Evolutionary conservation across 1,140 invertebrate genomes (phyloP).

Genomic region (Heliconius melpomene): DNA sequence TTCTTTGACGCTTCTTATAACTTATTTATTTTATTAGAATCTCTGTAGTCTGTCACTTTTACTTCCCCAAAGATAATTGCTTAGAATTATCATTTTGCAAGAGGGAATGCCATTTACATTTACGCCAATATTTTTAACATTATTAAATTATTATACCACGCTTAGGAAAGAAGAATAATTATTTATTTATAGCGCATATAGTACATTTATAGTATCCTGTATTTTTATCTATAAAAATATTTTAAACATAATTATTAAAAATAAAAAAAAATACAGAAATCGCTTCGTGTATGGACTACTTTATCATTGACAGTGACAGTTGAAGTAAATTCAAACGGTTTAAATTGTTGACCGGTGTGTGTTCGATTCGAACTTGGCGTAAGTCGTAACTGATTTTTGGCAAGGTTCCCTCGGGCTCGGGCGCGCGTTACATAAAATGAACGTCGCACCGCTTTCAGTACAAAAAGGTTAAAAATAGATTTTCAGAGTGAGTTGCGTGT

Average conservation of each 20-base stretch:
- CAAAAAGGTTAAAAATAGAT: conserved; percentile 79
- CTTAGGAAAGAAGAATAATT: too few species aligned
- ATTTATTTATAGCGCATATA: too few species aligned
- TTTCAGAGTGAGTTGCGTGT: conserved; percentile 72
- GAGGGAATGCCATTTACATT: too few species aligned
- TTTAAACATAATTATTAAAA: not conserved
- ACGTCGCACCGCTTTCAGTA: conserved; percentile 60
- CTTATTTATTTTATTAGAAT: too few species aligned
- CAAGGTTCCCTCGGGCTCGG: conserved; percentile 70
- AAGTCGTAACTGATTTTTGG: conserved; percentile 69
- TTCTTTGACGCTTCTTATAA: too few species aligned
- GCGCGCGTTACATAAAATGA: conserved; percentile 71
- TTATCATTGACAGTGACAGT: conserved; percentile 42
- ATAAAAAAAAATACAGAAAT: not conserved
- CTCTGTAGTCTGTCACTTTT: too few species aligned
- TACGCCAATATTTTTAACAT: too few species aligned
- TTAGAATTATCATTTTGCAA: too few species aligned
- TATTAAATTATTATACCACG: too few species aligned
- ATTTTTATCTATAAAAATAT: too few species aligned
- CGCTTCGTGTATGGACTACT: not conserved
- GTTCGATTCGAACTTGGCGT: conserved; percentile 52
- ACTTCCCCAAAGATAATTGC: too few species aligned
- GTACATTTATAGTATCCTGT: too few species aligned
- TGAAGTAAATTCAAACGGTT: conserved; percentile 70
- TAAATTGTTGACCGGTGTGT: conserved; percentile 47